Base-by-base conservation (phyloP, 2,888 invertebrate species). In the Phaonia tiefii region DNA sequence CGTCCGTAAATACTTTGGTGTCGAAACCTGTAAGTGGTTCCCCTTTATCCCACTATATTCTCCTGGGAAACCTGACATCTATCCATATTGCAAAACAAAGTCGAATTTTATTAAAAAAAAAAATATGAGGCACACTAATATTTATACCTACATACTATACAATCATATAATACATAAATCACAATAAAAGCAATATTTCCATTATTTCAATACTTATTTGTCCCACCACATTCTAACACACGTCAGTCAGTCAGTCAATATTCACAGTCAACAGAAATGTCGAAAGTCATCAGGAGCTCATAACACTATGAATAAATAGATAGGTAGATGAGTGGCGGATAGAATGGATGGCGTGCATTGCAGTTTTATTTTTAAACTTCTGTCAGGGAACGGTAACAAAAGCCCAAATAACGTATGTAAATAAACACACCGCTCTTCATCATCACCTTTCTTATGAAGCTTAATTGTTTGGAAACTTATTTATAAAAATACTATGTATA, bases 301-400 rank as follows among this genome's bases (percentile, higher is more conserved):
- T 15, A 54, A n/a, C n/a, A 56, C 22, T 11, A 56, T 26, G 26
- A 26, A 56, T 26, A 37, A 25, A 39, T 26, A 15, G 37, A 39
- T 60, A 20, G 44, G n/a, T 63, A 11, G 63, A 54, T 60, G 39
- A 31, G 25, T 25, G 13, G 49, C 15, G 15, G n/a, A 49, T 49
- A 5, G 60, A 1, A 60, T 60, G 37, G 37, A 75, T 81, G 66
- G 78, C 81, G 81, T 81, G 81, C 75, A 78, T 46, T 78, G 78
- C 69, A 78, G 75, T 75, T 69, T 69, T 25, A 63, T 63, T 63
- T 63, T 63, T 63, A 37, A 42, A 63, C 42, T 58, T 58, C 13
- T 37, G 42, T 11, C 63, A 10, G 13, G 37, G 42, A 63, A 42
- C n/a, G 2, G 60, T 2, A 60, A 60, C 37, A 37, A 37, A 15